These are phyloP conservation scores for Suncus etruscus DNA, from an alignment of 2,113 vertebrate genomes.

Conservation along the genomic window DNA sequence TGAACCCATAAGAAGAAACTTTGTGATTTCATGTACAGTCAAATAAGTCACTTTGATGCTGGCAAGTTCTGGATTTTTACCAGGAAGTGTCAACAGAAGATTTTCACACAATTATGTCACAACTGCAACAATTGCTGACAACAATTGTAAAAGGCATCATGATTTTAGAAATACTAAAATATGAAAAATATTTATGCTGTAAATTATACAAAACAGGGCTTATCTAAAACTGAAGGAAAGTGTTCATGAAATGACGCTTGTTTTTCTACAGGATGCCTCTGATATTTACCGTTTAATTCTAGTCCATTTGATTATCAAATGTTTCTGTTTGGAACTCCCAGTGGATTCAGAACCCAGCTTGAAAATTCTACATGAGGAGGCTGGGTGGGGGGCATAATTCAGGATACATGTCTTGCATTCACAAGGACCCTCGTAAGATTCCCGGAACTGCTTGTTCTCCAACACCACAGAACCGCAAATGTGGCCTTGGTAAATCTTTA, in stretches of 20 bases:
- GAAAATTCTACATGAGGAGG: background rate
- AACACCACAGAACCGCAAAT: too few species aligned
- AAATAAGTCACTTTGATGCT: background rate
- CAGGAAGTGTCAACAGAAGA: constrained; percentile 34
- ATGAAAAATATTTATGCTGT: constrained; percentile 32
- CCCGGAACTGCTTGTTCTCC: too few species aligned
- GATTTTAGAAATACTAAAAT: constrained; percentile 44
- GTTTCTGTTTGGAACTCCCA: background rate
- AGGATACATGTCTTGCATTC: too few species aligned
- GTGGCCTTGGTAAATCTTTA: too few species aligned
- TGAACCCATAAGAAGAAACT: constrained; percentile 7
- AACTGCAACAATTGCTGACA: constrained; percentile 21
- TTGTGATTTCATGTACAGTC: background rate
- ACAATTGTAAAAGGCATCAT: constrained; percentile 13
- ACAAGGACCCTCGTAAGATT: too few species aligned
- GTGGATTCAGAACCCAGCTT: background rate
- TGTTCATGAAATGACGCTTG: background rate
- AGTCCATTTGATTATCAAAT: constrained; percentile 27
- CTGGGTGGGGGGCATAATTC: too few species aligned
- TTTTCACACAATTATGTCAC: constrained; percentile 19
- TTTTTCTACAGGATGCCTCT: background rate
- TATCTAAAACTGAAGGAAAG: constrained; percentile 13
- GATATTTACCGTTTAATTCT: background rate
- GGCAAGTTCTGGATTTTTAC: constrained; percentile 42
- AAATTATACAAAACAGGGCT: background rate